Conservation (phyloP, 2,888 invertebrate genomes). For the Leucophora obtusa region DNA sequence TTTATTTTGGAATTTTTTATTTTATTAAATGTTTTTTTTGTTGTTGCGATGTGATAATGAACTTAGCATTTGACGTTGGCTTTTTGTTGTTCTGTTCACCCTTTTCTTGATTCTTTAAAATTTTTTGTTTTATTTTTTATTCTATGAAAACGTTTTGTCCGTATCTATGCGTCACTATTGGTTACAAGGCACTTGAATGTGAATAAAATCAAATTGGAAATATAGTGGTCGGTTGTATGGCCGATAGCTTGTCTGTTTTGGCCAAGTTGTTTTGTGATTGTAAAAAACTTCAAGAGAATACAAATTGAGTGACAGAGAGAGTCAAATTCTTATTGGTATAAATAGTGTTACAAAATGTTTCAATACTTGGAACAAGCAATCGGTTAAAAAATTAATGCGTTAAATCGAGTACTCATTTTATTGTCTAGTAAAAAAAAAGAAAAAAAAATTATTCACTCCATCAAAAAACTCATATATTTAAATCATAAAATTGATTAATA, state of each 20-base stretch:
- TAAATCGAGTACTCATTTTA: too few species aligned
- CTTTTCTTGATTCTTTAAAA: background rate
- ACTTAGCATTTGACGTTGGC: conserved; percentile 44
- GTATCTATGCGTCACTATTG: conserved; percentile 57
- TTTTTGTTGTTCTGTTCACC: conserved; percentile 14
- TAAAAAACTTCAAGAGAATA: conserved; percentile 34
- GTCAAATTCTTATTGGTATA: conserved; percentile 10
- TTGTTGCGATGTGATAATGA: conserved; percentile 52
- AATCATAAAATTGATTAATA: too few species aligned
- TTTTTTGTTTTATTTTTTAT: conserved; percentile 22
- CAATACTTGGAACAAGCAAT: too few species aligned
- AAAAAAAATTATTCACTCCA: too few species aligned
- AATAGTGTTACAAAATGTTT: conserved; percentile 29
- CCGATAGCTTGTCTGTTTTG: conserved; percentile 45
- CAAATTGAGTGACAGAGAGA: conserved; percentile 7
- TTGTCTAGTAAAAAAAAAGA: too few species aligned
- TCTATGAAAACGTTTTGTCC: conserved; percentile 47
- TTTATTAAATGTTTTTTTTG: conserved; percentile 34
- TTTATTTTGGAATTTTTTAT: conserved; percentile 47
- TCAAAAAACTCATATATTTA: too few species aligned
- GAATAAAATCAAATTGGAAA: conserved; percentile 53
- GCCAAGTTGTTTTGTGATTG: conserved; percentile 58
- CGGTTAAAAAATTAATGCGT: too few species aligned
- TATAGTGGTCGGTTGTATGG: conserved; percentile 51
- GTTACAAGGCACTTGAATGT: conserved; percentile 60